Evolutionary conservation across 2,113 vertebrate species (phyloP), one percentile per base, ranked within the genome.

Genomic region (Pontoporia blainvillei): DNA sequence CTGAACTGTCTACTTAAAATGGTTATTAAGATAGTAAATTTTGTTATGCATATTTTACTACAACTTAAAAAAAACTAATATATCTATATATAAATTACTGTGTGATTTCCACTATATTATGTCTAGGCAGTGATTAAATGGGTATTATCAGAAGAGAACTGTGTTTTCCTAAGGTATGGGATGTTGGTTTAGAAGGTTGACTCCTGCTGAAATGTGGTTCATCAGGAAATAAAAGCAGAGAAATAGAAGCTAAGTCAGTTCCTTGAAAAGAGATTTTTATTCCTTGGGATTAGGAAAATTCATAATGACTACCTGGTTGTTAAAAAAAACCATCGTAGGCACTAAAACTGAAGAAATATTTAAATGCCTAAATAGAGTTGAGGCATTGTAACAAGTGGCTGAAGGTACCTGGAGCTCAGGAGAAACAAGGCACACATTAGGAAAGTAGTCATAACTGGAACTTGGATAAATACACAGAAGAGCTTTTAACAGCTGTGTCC

Each of bases 111-210:
- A 86, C 44, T 67, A 4, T 57, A 39, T 64, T 88, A 86, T 76
- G 34, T 62, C 52, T 92, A 92, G 36, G 2, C 78, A 66, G 17
- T 85, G 41, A 89, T 79, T 86, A 87, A 87, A 93, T 81, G 61
- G 62, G 61, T 59, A 78, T 96, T 93, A 72, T 78, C 75, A 97
- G 41, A 86, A 90, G 69, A 93, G 20, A 93, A 86, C 71, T 92
- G 14, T 82, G 39, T 87, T 73, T 59, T 87, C 49, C 86, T n/a
- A 83, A 76, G 39, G 34, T 91, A 66, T 31, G 15, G 17, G 36
- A 31, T 69, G 46, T 31, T 73, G 39, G 23, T 95, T 72, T 91
- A 79, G 57, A 93, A 31, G 10, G n/a, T 86, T 67, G 23, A 34
- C n/a, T 79, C 2, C 52, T 85, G 4, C 12, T 15, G 3, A 91